phyloP scores from a whole-genome alignment of 2,797 vertebrate species.

The Sternotherus odoratus region DNA sequence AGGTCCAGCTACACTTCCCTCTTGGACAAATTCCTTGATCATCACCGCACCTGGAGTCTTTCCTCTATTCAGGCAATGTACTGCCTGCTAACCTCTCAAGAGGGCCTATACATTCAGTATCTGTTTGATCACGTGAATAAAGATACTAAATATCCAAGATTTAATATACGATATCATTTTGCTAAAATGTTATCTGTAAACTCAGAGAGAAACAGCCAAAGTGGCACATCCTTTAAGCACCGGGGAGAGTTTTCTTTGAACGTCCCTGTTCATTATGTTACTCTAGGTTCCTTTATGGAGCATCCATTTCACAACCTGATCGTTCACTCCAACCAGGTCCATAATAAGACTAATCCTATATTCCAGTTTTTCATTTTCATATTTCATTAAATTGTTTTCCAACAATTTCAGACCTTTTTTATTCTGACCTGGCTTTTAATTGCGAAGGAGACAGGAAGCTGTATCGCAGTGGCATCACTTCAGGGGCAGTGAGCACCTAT shows the following conservation, averaged over 20 bases:
- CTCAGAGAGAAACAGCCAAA: too few species aligned
- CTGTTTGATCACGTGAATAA: neutral
- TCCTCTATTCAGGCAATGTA: neutral
- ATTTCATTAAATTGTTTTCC: rapidly evolving
- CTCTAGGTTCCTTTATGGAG: neutral
- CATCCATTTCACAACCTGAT: neutral
- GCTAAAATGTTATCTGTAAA: neutral
- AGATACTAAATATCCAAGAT: neutral
- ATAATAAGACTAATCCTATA: neutral
- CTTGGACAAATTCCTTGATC: rapidly evolving
- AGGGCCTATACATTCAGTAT: too few species aligned
- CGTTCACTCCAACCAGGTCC: neutral
- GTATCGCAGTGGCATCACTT: neutral
- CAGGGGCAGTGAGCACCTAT: neutral
- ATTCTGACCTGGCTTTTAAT: neutral
- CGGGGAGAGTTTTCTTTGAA: neutral
- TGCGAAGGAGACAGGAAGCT: neutral
- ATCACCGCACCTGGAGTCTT: too few species aligned
- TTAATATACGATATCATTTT: rapidly evolving
- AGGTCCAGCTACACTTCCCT: rapidly evolving
- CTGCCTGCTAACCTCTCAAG: neutral
- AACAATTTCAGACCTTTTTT: neutral
- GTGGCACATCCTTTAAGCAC: neutral
- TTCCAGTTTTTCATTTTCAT: neutral
- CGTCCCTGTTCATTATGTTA: rapidly evolving